phyloP scores from a whole-genome alignment of 2,888 invertebrate genomes.

The Cecidostiba fungosa region DNA sequence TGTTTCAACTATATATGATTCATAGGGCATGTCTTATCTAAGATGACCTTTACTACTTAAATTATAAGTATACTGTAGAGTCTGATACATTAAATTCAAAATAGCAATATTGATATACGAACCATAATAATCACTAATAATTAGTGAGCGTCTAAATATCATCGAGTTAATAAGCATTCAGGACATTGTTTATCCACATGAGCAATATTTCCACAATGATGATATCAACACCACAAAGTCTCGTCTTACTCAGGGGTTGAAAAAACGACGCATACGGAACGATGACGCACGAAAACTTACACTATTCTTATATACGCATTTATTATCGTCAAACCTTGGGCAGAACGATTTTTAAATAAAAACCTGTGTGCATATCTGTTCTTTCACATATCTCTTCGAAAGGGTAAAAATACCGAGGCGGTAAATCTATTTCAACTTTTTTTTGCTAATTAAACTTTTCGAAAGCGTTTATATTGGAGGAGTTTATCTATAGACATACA shows the following conservation, averaged over 20 bases:
- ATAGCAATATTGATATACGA: too few species aligned
- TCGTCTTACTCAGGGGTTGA: neutral
- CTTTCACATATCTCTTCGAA: neutral
- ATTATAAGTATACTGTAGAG: too few species aligned
- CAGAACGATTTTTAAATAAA: conserved; percentile 19
- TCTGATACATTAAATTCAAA: too few species aligned
- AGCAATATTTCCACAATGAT: neutral
- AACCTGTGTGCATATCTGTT: neutral
- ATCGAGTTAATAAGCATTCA: neutral
- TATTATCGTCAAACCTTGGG: conserved; percentile 3
- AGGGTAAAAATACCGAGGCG: neutral
- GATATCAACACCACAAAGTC: neutral
- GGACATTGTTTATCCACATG: neutral
- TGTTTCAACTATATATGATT: too few species aligned
- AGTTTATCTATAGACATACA: too few species aligned
- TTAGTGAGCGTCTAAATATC: too few species aligned
- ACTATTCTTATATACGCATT: neutral
- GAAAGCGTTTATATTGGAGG: too few species aligned
- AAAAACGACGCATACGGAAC: neutral
- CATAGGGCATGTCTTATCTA: too few species aligned
- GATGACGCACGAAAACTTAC: neutral
- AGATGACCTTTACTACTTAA: too few species aligned
- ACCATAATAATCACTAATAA: neutral
- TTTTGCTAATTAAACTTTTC: too few species aligned
- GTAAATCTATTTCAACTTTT: too few species aligned